Conservation (phyloP, 2,113 vertebrate species). For the Meriones unguiculatus region DNA sequence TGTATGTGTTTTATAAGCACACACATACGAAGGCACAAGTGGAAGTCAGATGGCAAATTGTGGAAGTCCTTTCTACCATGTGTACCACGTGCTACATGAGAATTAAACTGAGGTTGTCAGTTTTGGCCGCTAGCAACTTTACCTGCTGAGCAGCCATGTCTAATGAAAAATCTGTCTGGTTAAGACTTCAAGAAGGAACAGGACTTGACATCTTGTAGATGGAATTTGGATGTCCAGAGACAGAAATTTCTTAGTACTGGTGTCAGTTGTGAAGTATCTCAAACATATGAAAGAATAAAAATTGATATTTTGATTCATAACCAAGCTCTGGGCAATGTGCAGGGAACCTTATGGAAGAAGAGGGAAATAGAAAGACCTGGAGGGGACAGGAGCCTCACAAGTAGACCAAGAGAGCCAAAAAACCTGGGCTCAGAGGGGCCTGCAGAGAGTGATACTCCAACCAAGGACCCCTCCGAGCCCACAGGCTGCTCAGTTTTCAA, state of each 20-base stretch:
- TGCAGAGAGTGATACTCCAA: too few relatives aligned
- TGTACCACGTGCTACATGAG: too few relatives aligned
- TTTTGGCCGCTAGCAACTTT: not conserved
- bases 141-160: rapidly evolving
- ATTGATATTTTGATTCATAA: not conserved
- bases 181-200: not conserved
- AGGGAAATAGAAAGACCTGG: too few relatives aligned
- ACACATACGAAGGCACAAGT: not conserved
- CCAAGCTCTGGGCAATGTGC: too few relatives aligned
- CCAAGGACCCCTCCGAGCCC: too few relatives aligned
- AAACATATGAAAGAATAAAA: not conserved
- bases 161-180: not conserved
- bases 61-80: not conserved
- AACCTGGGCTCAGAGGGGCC: too few relatives aligned
- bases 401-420: too few relatives aligned
- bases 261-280: not conserved
- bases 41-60: not conserved
- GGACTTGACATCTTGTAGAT: not conserved
- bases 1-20: not conserved
- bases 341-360: too few relatives aligned
- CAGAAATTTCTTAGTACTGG: not conserved
- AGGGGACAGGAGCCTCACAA: too few relatives aligned
- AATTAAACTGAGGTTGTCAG: not conserved
- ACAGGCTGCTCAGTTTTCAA: too few relatives aligned
- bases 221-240: not conserved